Conservation (phyloP, 1,140 invertebrate genomes). For the Drosophila navojoa region DNA sequence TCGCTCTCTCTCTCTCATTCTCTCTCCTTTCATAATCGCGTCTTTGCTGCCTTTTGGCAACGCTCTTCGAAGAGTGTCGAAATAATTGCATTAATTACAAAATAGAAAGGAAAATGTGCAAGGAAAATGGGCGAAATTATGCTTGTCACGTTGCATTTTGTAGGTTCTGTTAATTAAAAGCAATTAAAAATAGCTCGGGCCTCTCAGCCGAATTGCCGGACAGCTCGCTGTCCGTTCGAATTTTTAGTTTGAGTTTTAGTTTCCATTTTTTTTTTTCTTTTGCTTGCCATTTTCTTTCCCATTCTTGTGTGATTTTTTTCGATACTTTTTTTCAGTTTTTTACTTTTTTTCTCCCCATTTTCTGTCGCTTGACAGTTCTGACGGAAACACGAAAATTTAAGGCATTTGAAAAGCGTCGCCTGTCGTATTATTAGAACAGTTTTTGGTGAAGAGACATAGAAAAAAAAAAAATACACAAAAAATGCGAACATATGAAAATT, state of each 20-base stretch:
- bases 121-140: slow-evolving; percentile 56
- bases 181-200: slow-evolving; percentile 75
- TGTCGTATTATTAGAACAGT: slow-evolving; percentile 64
- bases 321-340: not conserved
- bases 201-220: slow-evolving; percentile 52
- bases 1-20: too few species aligned
- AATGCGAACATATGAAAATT: slow-evolving; percentile 19
- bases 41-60: slow-evolving; percentile 30
- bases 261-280: not conserved
- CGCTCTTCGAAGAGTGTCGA: slow-evolving; percentile 38
- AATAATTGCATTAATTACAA: slow-evolving; percentile 77
- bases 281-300: not conserved
- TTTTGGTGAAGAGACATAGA: not conserved
- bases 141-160: slow-evolving; percentile 71
- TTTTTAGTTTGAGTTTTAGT: slow-evolving; percentile 19
- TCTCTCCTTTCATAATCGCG: not conserved
- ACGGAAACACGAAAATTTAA: slow-evolving; percentile 64
- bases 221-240: slow-evolving; percentile 32
- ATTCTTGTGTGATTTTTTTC: too few species aligned
- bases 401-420: slow-evolving; percentile 67
- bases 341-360: not conserved
- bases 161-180: slow-evolving; percentile 77
- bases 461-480: slow-evolving; percentile 31
- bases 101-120: slow-evolving; percentile 17
- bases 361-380: slow-evolving; percentile 57